Conservation (phyloP, 2,797 vertebrate genomes). For the Acipenser oxyrinchus region DNA sequence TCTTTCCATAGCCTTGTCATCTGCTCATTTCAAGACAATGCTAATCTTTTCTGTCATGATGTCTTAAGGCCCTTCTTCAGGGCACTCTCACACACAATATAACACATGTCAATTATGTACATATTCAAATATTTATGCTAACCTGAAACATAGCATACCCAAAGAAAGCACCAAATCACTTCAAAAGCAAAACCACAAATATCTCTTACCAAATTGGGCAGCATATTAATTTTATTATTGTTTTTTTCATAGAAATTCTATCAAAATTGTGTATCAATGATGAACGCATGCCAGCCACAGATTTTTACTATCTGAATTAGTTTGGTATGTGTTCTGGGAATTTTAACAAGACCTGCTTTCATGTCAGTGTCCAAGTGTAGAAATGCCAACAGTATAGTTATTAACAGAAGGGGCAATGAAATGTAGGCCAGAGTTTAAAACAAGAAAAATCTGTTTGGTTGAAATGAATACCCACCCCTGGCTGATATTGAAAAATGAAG, state of each 20-base stretch:
- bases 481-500: no score
- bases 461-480: no score
- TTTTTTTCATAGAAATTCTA: no score
- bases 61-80: conserved; percentile 31
- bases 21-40: conserved; percentile 40
- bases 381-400: conserved; percentile 4
- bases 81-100: conserved; percentile 18
- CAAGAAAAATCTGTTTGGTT: not conserved
- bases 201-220: no score
- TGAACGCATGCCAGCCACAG: no score
- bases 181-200: no score
- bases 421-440: conserved; percentile 4
- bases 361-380: not conserved
- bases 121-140: not conserved
- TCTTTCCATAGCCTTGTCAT: conserved; percentile 19
- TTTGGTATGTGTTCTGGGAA: not conserved
- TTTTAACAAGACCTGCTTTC: not conserved
- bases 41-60: conserved; percentile 26
- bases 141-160: not conserved
- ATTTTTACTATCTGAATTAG: conserved; percentile 3
- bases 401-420: conserved; percentile 6
- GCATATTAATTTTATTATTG: no score
- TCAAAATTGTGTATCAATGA: no score
- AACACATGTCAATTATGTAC: conserved; percentile 1
- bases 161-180: no score